Base-by-base conservation (phyloP, 2,797 vertebrate species). In the Pogonophryne albipinna region DNA sequence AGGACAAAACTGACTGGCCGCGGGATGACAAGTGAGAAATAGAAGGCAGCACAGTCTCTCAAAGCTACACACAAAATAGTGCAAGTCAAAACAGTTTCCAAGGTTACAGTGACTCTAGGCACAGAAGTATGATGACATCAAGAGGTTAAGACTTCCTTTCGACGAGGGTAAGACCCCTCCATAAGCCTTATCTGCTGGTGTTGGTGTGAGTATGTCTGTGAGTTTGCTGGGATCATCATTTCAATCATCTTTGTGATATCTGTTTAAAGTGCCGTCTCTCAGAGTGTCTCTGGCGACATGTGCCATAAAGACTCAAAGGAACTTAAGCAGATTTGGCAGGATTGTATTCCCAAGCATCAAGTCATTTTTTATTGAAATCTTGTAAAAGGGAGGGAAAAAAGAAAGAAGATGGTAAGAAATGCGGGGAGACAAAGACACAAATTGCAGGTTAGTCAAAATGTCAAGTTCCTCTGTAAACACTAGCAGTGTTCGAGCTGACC, bases 381-480 rank as follows among this genome's bases (percentile, higher is more conserved):
- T 80, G 53, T 67, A 62, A 63, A 70, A 31, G 34, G 42, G 5
- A 52, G 17, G 56, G 49, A 23, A 19, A 23, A n/a, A 31, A 59
- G 10, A 8, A 56, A 58, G 4, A 27, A 52, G 47, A 42, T 11
- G 17, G 5, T 10, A 27, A 82, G 20, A 57, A 8, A 3, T 13
- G 11, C 14, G 19, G 49, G 56, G 38, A 80, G 14, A 61, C 60
- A 71, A 16, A n/a, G 57, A 46, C 61, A 19, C 65, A 38, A 59
- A 38, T 16, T 34, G 38, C 67, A 63, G 52, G 50, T 60, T 17
- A 45, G 52, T 16, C 17, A 19, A 76, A 82, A 82, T 60, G 59
- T 64, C 15, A 41, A 72, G 71, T 47, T 64, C 19, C 55, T 76
- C 41, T 60, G 71, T 56, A 86, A 83, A 87, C 59, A 80, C 46